Evolutionary conservation across 30 jellyfish, hydroid and myxozoan species (phyloP).

Genomic region (Mastigias papua): DNA sequence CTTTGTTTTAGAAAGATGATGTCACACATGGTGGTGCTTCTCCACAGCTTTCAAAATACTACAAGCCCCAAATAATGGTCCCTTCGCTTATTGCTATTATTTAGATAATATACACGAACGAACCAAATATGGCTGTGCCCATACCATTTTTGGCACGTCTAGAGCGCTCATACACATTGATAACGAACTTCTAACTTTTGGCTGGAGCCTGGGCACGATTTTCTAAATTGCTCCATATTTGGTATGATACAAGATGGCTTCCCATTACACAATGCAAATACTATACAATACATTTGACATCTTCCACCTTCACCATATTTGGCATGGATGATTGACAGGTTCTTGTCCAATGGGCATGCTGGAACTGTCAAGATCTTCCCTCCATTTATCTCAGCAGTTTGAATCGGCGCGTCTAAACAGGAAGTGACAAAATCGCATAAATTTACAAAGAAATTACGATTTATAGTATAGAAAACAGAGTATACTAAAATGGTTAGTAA

Average conservation of each 20-base stretch:
- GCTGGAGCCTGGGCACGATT: constrained; percentile 82
- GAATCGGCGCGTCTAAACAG: constrained; percentile 51
- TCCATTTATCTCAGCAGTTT: constrained; percentile 48
- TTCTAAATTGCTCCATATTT: constrained; percentile 73
- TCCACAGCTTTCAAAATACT: neutral
- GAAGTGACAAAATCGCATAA: too few species aligned
- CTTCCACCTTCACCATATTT: constrained; percentile 76
- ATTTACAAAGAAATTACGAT: neutral
- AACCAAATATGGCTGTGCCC: neutral
- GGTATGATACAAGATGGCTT: constrained; percentile 82
- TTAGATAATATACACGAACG: too few species aligned
- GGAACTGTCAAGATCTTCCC: constrained; percentile 51
- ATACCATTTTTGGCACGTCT: neutral
- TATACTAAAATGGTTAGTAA: too few species aligned
- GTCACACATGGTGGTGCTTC: too few species aligned
- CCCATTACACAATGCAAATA: constrained; percentile 83
- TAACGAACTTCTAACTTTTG: constrained; percentile 64
- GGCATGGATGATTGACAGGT: constrained; percentile 71
- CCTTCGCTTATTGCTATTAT: too few species aligned
- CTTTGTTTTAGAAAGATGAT: too few species aligned
- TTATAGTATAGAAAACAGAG: neutral
- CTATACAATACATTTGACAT: constrained; percentile 79
- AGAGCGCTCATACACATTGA: constrained; percentile 47
- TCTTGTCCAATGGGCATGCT: constrained; percentile 69
- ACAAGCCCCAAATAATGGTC: too few species aligned